phyloP scores from a whole-genome alignment of 2,113 vertebrate species.

The Thryonomys swinderianus region DNA sequence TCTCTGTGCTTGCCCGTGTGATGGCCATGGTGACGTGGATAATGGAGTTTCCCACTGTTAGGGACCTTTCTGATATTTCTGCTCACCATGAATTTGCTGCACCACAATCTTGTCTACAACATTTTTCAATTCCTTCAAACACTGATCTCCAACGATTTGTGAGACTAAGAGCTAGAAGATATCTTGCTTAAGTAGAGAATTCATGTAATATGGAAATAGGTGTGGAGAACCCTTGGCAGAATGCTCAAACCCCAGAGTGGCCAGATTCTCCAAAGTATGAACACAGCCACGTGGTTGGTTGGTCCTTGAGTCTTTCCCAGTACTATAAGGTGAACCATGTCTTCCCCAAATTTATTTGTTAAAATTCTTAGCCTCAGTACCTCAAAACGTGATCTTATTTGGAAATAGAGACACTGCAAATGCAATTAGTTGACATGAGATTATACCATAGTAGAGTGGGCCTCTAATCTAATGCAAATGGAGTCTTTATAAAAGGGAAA shows the following conservation, averaged over 20 bases:
- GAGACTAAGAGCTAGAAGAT: not conserved
- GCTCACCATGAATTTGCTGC: not conserved
- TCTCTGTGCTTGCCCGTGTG: not conserved
- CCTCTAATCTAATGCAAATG: not conserved
- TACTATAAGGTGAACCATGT: not conserved
- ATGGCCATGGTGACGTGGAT: not conserved
- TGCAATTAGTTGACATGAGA: not conserved
- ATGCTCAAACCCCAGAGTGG: not conserved
- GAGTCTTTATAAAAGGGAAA: not conserved
- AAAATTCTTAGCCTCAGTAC: not conserved
- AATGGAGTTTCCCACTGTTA: not conserved
- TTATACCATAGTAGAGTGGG: not conserved
- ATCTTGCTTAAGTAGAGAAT: not conserved
- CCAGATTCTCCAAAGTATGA: not conserved
- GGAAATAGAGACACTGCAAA: not conserved
- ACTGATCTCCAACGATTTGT: conserved; percentile 1
- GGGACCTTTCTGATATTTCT: not conserved
- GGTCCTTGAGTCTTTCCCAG: not conserved
- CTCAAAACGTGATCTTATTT: conserved; percentile 25
- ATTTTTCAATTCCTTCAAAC: not conserved
- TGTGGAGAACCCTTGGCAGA: not conserved
- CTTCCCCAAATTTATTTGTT: not conserved
- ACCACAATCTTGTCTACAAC: not conserved
- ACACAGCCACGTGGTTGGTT: not conserved
- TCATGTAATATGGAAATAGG: not conserved